phyloP scores from a whole-genome alignment of 2,888 invertebrate species.

The Oegoconia quadripuncta region DNA sequence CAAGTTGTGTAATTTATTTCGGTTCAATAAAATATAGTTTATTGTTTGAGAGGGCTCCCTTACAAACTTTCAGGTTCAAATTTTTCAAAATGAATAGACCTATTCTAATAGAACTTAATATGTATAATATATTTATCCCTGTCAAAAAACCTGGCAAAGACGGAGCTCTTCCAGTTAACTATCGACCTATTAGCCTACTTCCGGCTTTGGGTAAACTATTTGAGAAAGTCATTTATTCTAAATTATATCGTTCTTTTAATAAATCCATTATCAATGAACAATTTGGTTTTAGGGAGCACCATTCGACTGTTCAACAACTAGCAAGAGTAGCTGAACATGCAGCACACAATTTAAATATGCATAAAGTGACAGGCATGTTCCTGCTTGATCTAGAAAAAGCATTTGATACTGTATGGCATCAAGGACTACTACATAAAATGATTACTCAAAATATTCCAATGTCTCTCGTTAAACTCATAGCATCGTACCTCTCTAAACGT shows the following conservation, averaged over 20 bases:
- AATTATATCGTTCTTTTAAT: conserved; percentile 5
- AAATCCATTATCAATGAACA: conserved; percentile 5
- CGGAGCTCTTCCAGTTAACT: conserved; percentile 1
- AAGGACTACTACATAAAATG: conserved; percentile 6
- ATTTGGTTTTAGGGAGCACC: conserved; percentile 11
- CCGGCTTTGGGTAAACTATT: conserved; percentile 10
- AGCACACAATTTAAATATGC: conserved; percentile 7
- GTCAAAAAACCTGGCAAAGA: conserved; percentile 11
- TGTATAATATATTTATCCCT: too few relatives aligned
- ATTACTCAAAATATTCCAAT: neutral
- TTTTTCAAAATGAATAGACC: too few relatives aligned
- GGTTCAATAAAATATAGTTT: too few relatives aligned
- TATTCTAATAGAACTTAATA: too few relatives aligned
- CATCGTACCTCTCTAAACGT: conserved; percentile 3
- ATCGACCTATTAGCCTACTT: conserved; percentile 14
- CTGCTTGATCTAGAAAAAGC: conserved; percentile 9
- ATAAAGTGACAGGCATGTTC: conserved; percentile 10
- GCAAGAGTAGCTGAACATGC: conserved; percentile 9
- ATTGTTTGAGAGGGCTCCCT: too few relatives aligned
- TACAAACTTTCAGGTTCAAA: too few relatives aligned
- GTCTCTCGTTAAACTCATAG: conserved; percentile 3
- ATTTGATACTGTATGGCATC: too few relatives aligned
- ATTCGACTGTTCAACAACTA: too few relatives aligned
- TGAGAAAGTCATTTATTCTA: conserved; percentile 8
- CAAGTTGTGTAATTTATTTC: too few relatives aligned